Conservation (phyloP, 2,797 vertebrate genomes). For the Poecilia gillii region DNA sequence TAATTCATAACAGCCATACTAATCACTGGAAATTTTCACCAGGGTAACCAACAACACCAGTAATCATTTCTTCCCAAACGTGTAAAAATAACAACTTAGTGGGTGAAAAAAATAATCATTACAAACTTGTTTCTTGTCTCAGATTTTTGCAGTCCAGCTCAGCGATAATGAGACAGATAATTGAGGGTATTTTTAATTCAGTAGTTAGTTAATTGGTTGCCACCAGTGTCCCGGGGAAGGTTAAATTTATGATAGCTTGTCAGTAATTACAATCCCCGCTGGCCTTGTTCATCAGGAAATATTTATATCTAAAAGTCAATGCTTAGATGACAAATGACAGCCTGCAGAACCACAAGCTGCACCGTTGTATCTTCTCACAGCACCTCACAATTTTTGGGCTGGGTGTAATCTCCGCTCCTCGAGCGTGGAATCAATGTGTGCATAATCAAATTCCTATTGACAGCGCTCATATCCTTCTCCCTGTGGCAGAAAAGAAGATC, state of each 20-base stretch:
- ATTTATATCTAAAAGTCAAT: constrained; percentile 84
- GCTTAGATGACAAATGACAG: constrained; percentile 84
- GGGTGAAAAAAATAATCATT: constrained; percentile 34
- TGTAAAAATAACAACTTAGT: constrained; percentile 40
- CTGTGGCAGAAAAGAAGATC: constrained; percentile 77
- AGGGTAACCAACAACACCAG: neutral
- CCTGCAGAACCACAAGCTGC: constrained; percentile 61
- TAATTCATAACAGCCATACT: neutral
- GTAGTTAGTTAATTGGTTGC: constrained; percentile 86
- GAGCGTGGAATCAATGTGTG: constrained; percentile 81
- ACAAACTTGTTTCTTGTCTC: constrained; percentile 57
- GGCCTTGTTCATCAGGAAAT: constrained; percentile 86
- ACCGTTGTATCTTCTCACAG: constrained; percentile 63
- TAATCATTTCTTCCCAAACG: neutral
- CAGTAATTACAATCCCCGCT: constrained; percentile 86
- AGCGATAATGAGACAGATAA: constrained; percentile 87
- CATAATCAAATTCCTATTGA: constrained; percentile 86
- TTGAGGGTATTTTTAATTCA: constrained; percentile 84
- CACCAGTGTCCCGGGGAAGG: constrained; percentile 83
- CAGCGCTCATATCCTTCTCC: constrained; percentile 81
- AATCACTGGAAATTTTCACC: neutral
- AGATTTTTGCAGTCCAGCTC: constrained; percentile 71
- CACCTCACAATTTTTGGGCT: constrained; percentile 47
- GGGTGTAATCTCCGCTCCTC: constrained; percentile 77
- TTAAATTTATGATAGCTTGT: constrained; percentile 85